A percentile compares a stretch with the other conserved stretches of the same genome.
phyloP scores from a whole-genome alignment of 2,888 invertebrate genomes.

The Apeira syringaria region DNA sequence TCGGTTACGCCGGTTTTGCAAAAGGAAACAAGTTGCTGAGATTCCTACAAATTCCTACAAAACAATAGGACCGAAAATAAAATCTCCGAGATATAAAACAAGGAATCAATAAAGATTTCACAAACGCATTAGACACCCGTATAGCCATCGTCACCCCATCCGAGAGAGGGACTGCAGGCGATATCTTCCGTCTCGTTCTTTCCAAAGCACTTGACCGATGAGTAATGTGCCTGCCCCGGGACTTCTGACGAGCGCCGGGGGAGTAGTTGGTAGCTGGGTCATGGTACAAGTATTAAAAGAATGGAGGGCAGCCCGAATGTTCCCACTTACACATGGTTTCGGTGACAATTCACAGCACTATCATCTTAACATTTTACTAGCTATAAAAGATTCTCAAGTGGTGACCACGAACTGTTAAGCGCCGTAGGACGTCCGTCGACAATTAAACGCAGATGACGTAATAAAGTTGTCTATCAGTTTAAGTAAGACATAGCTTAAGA shows the following conservation, averaged over 20 bases:
- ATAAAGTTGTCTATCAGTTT: no score
- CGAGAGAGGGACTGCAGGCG: conserved; percentile 19
- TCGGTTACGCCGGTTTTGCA: no score
- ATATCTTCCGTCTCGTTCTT: conserved; percentile 32
- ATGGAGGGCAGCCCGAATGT: no score
- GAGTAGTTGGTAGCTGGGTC: conserved; percentile 26
- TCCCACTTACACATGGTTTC: no score
- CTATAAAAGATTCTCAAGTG: no score
- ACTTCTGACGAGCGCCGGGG: conserved; percentile 44
- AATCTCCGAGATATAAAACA: conserved; percentile 14
- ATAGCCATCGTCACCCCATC: conserved; percentile 32
- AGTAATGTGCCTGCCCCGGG: conserved; percentile 51
- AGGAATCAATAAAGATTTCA: conserved; percentile 27
- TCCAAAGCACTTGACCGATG: conserved; percentile 56
- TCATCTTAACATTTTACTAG: no score
- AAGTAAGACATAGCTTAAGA: no score
- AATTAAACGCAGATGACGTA: no score
- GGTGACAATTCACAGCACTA: no score
- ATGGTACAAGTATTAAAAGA: conserved; percentile 31
- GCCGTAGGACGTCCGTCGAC: no score
- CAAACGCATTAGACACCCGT: conserved; percentile 26
- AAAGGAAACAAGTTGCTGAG: background rate
- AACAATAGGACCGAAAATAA: background rate
- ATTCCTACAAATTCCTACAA: background rate
- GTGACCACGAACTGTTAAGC: no score